phyloP scores from a whole-genome alignment of 2,888 invertebrate species.

The Protonemura montana region DNA sequence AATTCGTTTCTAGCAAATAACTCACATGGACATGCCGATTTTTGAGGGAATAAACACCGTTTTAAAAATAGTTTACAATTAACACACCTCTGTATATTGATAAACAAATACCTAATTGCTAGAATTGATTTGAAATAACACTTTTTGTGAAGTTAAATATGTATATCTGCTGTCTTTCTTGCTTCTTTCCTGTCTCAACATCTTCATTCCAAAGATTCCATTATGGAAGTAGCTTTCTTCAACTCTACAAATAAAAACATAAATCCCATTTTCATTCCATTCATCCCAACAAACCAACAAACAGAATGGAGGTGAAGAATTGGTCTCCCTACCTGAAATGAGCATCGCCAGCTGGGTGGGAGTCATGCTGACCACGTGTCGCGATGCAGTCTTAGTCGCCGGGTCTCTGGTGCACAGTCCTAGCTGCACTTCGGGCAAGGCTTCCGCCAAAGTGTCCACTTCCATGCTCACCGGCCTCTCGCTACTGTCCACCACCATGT shows the following conservation, averaged over 20 bases:
- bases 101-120: no score
- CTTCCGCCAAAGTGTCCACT: not conserved
- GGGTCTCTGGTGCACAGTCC: conserved; percentile 36
- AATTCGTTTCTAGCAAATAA: no score
- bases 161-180: no score
- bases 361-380: conserved; percentile 32
- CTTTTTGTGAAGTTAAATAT: no score
- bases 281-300: not conserved
- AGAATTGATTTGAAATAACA: no score
- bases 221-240: conserved; percentile 37
- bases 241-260: conserved; percentile 39
- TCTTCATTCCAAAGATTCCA: conserved; percentile 38
- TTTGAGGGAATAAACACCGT: no score
- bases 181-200: no score
- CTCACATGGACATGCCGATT: no score
- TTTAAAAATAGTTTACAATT: no score
- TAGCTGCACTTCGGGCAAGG: conserved; percentile 43
- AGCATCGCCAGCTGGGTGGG: conserved; percentile 42
- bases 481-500: conserved; percentile 40
- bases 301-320: no score
- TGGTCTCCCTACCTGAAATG: conserved; percentile 43
- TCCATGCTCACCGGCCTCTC: not conserved
- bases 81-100: no score
- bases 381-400: not conserved
- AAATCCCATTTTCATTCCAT: not conserved